phyloP scores from a whole-genome alignment of 2,888 invertebrate genomes.

The Aphodius sticticus region DNA sequence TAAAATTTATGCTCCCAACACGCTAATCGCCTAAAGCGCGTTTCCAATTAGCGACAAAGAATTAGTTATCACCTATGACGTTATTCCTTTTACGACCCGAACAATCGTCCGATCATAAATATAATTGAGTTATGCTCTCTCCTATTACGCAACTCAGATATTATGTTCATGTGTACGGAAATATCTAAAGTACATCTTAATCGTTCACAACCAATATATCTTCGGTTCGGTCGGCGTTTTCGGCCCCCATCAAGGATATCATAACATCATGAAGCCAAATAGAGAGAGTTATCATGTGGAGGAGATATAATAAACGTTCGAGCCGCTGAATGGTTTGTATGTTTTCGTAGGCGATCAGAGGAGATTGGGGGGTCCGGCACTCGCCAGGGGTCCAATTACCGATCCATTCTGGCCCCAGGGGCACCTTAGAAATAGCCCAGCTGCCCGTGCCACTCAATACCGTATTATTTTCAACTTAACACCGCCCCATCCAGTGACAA shows the following conservation, averaged over 20 bases:
- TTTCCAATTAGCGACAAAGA: background rate
- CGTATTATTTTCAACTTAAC: constrained; percentile 54
- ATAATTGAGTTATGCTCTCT: background rate
- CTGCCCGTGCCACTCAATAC: constrained; percentile 48
- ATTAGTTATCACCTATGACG: background rate
- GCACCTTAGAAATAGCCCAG: constrained; percentile 34
- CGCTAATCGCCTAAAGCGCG: background rate
- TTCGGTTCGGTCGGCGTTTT: constrained; percentile 16
- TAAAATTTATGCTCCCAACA: background rate
- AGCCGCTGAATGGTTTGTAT: constrained; percentile 10
- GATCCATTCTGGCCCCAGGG: constrained; percentile 55
- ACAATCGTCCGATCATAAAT: background rate
- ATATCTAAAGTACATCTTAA: constrained; percentile 26
- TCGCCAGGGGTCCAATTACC: constrained; percentile 60
- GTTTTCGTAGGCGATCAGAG: constrained; percentile 30
- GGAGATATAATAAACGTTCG: constrained; percentile 23
- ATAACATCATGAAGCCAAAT: constrained; percentile 30
- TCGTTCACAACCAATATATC: constrained; percentile 26
- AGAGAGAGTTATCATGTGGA: constrained; percentile 26
- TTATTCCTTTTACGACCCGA: background rate
- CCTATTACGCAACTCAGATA: background rate
- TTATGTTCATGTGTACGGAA: background rate
- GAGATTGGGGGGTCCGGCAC: constrained; percentile 48
- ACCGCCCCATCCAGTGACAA: constrained; percentile 33
- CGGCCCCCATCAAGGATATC: constrained; percentile 21